Conservation (phyloP, 2,113 vertebrate genomes). For the Triplophysa rosa region DNA sequence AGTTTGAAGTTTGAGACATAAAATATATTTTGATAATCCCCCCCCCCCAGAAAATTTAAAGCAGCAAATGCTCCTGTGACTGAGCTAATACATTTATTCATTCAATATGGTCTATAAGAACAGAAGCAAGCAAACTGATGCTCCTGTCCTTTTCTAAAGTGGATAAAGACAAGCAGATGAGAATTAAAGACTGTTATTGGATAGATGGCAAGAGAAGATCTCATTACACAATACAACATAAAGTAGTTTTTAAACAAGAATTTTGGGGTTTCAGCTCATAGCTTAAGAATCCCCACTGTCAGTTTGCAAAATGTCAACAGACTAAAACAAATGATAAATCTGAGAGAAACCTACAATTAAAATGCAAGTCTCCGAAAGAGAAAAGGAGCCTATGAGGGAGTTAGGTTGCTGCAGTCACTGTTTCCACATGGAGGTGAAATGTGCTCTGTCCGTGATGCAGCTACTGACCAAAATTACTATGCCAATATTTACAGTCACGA, state of each 20-base stretch:
- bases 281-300: constrained; percentile 64
- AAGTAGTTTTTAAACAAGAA: constrained; percentile 56
- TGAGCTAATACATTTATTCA: too few species aligned
- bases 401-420: constrained; percentile 57
- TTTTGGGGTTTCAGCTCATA: constrained; percentile 60
- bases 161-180: constrained; percentile 23
- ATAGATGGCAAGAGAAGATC: constrained; percentile 37
- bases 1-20: neutral
- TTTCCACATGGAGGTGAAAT: constrained; percentile 55
- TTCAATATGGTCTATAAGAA: too few species aligned
- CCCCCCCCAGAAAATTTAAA: too few species aligned
- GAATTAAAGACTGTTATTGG: constrained; percentile 4
- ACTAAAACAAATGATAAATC: constrained; percentile 64
- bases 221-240: constrained; percentile 54
- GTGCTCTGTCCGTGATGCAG: constrained; percentile 43
- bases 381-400: constrained; percentile 58
- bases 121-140: too few species aligned
- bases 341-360: constrained; percentile 68
- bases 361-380: constrained; percentile 59
- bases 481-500: constrained; percentile 54
- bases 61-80: too few species aligned
- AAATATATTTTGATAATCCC: too few species aligned
- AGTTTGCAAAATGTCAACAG: constrained; percentile 52
- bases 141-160: neutral
- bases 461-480: constrained; percentile 63